Evolutionary conservation across 2,797 vertebrate species (phyloP), one percentile per base, ranked within the genome.

Genomic region (Rhynchotus rufescens): DNA sequence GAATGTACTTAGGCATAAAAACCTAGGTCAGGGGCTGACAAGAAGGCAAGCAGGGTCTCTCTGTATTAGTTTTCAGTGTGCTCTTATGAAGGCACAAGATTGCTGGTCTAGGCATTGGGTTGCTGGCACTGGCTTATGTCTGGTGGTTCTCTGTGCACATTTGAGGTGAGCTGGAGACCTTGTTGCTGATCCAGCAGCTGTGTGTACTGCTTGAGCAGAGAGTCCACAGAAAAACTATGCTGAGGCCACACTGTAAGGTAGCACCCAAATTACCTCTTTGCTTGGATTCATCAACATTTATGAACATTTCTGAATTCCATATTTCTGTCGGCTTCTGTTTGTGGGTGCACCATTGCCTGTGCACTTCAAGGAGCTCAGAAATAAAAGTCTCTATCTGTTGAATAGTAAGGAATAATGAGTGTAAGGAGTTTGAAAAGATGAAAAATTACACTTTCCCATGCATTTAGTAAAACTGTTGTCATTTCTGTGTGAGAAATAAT

Each of bases 41-140:
- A 34, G 49, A 19, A 10, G 25, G 14, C 14, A 19, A 32, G n/a
- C 4, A 9, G 32, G 7, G 13, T 45, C 14, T 71, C 22, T 7
- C 20, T 1, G 12, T 66, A 38, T 0, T 15, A 12, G 9, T 47
- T 23, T 26, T 0, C 3, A 4, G 1, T 1, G 2, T 30, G 20
- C 23, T 54, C 21, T 49, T 8, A 28, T 17, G 47, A 44, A 14
- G 10, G 2, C 2, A 0, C 1, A 4, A 30, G 5, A 14, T 40
- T 40, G 12, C 40, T 40, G 10, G 30, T 62, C 22, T 11, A n/a
- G 16, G 21, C 17, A 30, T 6, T 4, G 11, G 30, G 11, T n/a
- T n/a, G 32, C 12, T 30, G 15, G 2, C 2, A 1, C 23, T 11
- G 26, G 40, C 16, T 2, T 1, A 30, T 14, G 21, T 40, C 36